Base-by-base conservation (phyloP, 2,888 invertebrate species). In the Mimachlamys varia region DNA sequence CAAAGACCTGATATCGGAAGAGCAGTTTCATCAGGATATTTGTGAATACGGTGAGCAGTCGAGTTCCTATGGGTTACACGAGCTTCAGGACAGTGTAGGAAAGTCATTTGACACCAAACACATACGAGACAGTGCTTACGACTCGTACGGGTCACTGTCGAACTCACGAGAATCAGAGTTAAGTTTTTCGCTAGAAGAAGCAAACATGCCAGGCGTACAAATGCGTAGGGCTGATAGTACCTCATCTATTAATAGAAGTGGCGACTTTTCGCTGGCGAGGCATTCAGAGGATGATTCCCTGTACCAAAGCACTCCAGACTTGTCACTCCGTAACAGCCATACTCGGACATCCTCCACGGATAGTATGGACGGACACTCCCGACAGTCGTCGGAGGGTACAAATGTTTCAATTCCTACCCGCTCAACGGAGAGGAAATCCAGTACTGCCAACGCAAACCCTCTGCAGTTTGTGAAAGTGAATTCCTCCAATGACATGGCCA, bases 401-500 rank as follows among this genome's bases (percentile, higher is more conserved):
- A 95, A 95, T 50, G 92, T 91, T 58, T 90, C 91, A 92, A 93
- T 90, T 91, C 95, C 92, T 89, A 94, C 90, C 87, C 92, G 90
- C 38, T 92, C 93, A 89, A 33, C 58, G 5, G 91, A 91, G 17
- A 92, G 94, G n/a, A 93, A 92, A 53, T 92, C 94, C 10, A 94
- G 94, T 49, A 91, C 94, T 0, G 89, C 92, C 1, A 88, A 92
- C 0, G 89, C 92, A 19, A 95, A 96, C 91, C 96, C 96, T 0
- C 93, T 96, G 88, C 96, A 96, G 94, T 96, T 96, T 93, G 93
- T 96, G 76, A 95, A 96, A 92, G 90, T 92, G 19, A 93, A 93
- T 87, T 92, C 94, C 27, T 94, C 95, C 33, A 93, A 93, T 10
- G 93, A 94, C 15, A 90, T 96, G 89, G 95, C 96, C 5, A 93